Evolutionary conservation across 2,113 vertebrate species (phyloP), one percentile per base, ranked within the genome.

Genomic region (Gymnorhina tibicen): DNA sequence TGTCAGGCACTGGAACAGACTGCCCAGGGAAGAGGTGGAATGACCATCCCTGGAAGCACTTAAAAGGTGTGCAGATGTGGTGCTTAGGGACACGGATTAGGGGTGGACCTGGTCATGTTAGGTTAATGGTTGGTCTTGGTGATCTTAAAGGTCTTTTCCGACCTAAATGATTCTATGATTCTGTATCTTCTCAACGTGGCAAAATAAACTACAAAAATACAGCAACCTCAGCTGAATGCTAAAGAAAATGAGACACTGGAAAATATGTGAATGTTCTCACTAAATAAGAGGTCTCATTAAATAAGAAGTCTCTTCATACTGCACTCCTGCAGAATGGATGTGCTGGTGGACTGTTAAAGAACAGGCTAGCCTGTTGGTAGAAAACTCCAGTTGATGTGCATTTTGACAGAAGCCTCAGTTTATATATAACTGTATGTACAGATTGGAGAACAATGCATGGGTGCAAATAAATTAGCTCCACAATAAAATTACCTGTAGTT

Each of bases 101-200:
- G 53, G n/a, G 53, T 75, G 39, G 39, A 39, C 9, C n/a, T 15
- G 20, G 24, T 62, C 30, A n/a, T 22, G 9, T 35, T 60, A 21
- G 6, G 6, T n/a, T 67, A 39, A 52, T 12, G 33, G 28, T 12
- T 68, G 24, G 9, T 60, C 41, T 35, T 30, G 26, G 39, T 41
- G 20, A 35, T 20, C 9, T 68, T 68, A 35, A 75, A 62, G n/a
- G 28, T 68, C n/a, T 68, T 62, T 47, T 69, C 39, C 39, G 60
- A 26, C 11, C 16, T 18, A 30, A 26, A 47, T 62, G 8, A 70
- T 53, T 62, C n/a, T 47, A 16, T 37, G 33, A n/a, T 37, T 47
- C 33, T 74, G 0, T 7, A 47, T n/a, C 24, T 85, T 32, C 37
- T 18, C 35, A 33, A 4, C 1, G 1, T 74, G 32, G 10, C 8